phyloP scores from a whole-genome alignment of 2,888 invertebrate species.

The Sclerodermus sp. region DNA sequence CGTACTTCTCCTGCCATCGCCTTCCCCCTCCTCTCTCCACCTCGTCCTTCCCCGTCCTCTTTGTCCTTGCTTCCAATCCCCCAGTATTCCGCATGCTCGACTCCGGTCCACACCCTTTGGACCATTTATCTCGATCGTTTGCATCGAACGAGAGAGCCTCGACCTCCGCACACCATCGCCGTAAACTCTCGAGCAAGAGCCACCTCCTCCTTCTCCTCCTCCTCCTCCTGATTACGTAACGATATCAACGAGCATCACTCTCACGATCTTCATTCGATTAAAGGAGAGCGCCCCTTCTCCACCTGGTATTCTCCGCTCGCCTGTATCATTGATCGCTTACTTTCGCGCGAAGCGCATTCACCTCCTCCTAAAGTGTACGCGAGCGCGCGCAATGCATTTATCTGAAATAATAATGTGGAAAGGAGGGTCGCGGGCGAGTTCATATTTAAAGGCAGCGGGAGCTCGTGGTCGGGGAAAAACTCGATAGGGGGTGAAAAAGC shows the following conservation, averaged over 20 bases:
- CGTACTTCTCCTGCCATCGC: conserved; percentile 23
- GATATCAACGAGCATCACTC: background rate
- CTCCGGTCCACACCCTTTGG: conserved; percentile 33
- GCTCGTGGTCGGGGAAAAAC: no score
- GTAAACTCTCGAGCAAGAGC: conserved; percentile 1
- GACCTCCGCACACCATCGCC: conserved; percentile 14
- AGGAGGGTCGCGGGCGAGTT: no score
- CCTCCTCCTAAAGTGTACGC: no score
- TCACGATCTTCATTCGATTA: conserved; percentile 5
- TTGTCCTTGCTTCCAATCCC: conserved; percentile 15
- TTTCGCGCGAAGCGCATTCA: no score
- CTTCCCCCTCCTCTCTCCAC: conserved; percentile 22
- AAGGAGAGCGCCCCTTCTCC: background rate
- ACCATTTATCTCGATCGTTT: conserved; percentile 55
- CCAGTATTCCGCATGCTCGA: conserved; percentile 14
- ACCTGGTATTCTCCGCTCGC: no score
- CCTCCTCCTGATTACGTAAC: no score
- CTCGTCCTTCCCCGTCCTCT: conserved; percentile 15
- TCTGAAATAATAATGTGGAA: no score
- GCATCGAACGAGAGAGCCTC: conserved; percentile 37
- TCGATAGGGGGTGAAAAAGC: no score
- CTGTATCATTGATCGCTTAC: no score
- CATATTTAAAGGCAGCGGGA: no score
- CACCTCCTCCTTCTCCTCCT: no score
- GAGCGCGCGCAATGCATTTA: no score